A percentile compares a stretch with the other conserved stretches of the same genome.
These are phyloP conservation scores for Drosophila prolongata DNA, from an alignment of 2,888 invertebrate species.

Conservation along the genomic window DNA sequence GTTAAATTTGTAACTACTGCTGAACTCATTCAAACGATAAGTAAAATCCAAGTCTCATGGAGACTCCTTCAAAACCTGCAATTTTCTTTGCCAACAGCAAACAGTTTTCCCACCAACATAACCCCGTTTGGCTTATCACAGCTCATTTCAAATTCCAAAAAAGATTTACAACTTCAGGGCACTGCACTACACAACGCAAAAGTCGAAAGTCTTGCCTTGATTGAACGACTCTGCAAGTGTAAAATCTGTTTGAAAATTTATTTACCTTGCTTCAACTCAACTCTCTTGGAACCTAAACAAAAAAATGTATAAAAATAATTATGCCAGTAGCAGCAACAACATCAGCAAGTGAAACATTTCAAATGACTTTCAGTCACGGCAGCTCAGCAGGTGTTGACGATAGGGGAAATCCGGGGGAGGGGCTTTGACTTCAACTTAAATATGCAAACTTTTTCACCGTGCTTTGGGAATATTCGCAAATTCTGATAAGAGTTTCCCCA, in stretches of 20 bases:
- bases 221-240: constrained; percentile 32
- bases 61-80: not conserved
- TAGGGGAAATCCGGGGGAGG: constrained; percentile 3
- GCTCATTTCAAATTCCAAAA: constrained; percentile 29
- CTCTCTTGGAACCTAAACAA: constrained; percentile 11
- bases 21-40: not conserved
- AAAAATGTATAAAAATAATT: constrained; percentile 41
- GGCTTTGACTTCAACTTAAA: constrained; percentile 42
- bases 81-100: not conserved
- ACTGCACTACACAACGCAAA: not conserved
- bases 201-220: constrained; percentile 28
- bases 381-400: constrained; percentile 53
- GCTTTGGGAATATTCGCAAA: constrained; percentile 49
- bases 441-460: constrained; percentile 60
- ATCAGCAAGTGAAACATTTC: constrained; percentile 57
- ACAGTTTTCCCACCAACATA: constrained; percentile 12
- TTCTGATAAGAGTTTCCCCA: constrained; percentile 60
- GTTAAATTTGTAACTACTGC: not conserved
- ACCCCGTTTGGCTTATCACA: constrained; percentile 28
- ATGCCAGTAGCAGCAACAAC: constrained; percentile 29
- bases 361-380: constrained; percentile 71
- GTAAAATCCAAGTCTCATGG: not conserved
- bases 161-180: constrained; percentile 25
- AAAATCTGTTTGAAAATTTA: constrained; percentile 29
- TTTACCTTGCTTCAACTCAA: constrained; percentile 24